Evolutionary conservation across 1,140 invertebrate genomes (phyloP), one percentile per base, ranked within the genome.

Genomic region (Chionoecetes opilio): DNA sequence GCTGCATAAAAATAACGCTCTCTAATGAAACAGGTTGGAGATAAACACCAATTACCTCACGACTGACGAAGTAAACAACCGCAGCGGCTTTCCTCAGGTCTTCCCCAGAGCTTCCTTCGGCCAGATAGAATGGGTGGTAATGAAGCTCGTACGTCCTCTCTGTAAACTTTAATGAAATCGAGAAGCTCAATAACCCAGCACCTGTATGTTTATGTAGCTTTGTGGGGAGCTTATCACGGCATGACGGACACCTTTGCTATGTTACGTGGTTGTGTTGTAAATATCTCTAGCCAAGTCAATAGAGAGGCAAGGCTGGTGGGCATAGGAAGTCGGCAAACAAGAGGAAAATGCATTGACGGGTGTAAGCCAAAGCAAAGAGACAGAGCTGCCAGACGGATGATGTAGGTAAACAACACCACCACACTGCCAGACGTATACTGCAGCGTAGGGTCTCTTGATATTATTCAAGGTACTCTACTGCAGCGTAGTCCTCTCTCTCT

Each of bases 281-380:
- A 75, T n/a, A 75, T 26, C 21, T 5, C 63, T 3, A 17, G 11
- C 46, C 46, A 17, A 14, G 63, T 75, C 63, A 75, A 75, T 26
- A 75, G 63, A n/a, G n/a, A 21, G 21, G 63, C 63, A 21, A 11
- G 11, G 63, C 63, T 75, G 63, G n/a, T 26, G 63, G 63, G 63
- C 63, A 75, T 75, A 26, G 63, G 63, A 75, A n/a, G 63, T 75
- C 26, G 63, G n/a, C 63, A 75, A 75, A 75, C 63, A 75, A n/a
- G 63, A n/a, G 63, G 26, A 75, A 75, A 26, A 75, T 75, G 63
- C 63, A 75, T 75, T 75, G 63, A 75, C n/a, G 63, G 63, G 63
- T 75, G 63, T 75, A 75, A 75, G 63, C 63, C n/a, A n/a, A 75
- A 75, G 63, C 63, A 75, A 75, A 75, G 63, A 75, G 63, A 75